Base-by-base conservation (phyloP, 53 echinoderm and acorn worm species). In the Holothuria leucospilota region DNA sequence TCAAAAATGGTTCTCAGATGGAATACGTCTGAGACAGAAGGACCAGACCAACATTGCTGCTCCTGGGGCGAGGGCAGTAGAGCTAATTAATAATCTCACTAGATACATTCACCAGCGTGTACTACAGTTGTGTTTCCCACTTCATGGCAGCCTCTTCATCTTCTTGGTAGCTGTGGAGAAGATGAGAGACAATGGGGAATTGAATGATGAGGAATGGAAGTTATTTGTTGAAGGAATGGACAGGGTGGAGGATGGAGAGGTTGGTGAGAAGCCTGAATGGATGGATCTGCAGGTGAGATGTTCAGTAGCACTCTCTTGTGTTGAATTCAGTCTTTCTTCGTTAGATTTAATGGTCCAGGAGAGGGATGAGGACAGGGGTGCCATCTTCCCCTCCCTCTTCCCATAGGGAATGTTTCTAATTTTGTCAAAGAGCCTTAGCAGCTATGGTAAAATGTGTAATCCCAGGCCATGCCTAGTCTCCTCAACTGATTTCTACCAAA, bases 101-200 rank as follows among this genome's bases (percentile, higher is more conserved):
- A 49, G 60, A 29, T 85, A 90, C 42, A 63, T 91, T 39, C 99
- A 95, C 29, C 63, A 82, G 38, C 52, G 85, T 29, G 40, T 95
- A 28, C 52, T 89, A 1, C 67, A 79, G 20, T 89, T 86, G 25
- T 63, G 90, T 51, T 92, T 92, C 81, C 88, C 84, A 42, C 92
- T 79, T 11, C 99, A 99, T 52, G 82, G 93, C 5, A 78, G 89
- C 51, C 85, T 99, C 25, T 92, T 99, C 66, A 85, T 88, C 2
- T 99, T 99, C 38, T 89, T 99, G 59, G 87, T 99, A 53, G 95
- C 99, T 41, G 68, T 85, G 62, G 90, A 91, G 87, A 92, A 91
- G 89, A 92, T 99, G 92, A 88, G 83, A 58, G 64, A 84, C 27
- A 73, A 63, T 24, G 82, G 58, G 78, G 90, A 93, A 66, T 64